phyloP scores from a whole-genome alignment of 2,797 vertebrate species.

The Prionace glauca region DNA sequence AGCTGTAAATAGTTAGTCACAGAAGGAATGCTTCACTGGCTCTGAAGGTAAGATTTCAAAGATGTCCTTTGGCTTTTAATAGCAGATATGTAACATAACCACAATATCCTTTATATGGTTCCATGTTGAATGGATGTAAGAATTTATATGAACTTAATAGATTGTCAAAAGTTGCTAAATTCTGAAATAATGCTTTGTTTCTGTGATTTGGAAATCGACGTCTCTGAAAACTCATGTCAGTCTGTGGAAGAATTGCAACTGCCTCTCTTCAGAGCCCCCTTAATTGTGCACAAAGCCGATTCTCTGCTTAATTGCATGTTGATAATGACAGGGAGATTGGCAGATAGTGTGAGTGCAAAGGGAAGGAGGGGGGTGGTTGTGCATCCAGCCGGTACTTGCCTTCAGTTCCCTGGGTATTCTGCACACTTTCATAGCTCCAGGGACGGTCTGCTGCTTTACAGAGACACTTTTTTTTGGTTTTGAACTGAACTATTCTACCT shows the following conservation, averaged over 20 bases:
- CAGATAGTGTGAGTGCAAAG: neutral
- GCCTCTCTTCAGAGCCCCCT: neutral
- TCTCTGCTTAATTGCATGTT: neutral
- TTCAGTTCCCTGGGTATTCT: neutral
- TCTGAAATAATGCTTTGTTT: neutral
- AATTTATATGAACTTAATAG: neutral
- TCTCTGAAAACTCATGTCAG: neutral
- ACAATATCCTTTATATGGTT: neutral
- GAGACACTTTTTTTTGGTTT: neutral
- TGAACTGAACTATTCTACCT: neutral
- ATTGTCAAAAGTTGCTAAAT: neutral
- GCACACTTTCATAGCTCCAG: neutral
- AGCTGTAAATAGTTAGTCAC: neutral
- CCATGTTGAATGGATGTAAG: neutral
- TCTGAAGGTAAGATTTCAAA: neutral
- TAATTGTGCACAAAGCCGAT: neutral
- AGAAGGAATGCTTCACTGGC: neutral
- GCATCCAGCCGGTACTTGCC: neutral
- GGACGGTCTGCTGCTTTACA: too few relatives aligned
- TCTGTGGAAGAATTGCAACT: neutral
- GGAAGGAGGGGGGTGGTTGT: neutral
- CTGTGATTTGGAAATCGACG: neutral
- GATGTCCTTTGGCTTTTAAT: neutral
- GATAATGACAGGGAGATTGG: neutral
- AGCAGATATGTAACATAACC: neutral